Conservation (phyloP, 2,113 vertebrate genomes). For the Scomber colias region DNA sequence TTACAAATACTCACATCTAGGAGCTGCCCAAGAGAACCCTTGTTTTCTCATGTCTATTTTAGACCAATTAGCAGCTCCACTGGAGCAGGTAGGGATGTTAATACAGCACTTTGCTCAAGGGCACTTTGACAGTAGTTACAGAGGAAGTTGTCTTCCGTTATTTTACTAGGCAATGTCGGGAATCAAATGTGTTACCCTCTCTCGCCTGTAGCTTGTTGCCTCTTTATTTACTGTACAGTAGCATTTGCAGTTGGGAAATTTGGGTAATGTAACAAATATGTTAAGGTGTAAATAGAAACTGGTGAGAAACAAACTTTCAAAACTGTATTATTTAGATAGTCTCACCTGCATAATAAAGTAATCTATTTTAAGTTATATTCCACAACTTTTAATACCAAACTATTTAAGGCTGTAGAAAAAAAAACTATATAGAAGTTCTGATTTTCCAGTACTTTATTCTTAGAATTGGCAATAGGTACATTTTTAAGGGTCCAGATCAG, state of each 20-base stretch:
- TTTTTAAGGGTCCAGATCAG: too few relatives aligned
- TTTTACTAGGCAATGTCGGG: background rate
- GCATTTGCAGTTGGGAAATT: background rate
- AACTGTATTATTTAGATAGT: too few relatives aligned
- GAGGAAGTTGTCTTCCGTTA: conserved; percentile 17
- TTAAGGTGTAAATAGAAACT: background rate
- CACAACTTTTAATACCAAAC: background rate
- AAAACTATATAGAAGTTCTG: background rate
- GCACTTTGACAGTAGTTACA: conserved; percentile 44
- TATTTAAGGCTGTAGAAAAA: background rate
- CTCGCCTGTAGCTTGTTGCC: background rate
- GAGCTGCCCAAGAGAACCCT: too few relatives aligned
- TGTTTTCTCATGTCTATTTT: too few relatives aligned
- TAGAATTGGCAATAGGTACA: too few relatives aligned
- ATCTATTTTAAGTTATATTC: background rate
- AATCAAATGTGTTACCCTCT: conserved; percentile 20
- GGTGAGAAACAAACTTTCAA: too few relatives aligned
- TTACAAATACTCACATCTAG: too few relatives aligned
- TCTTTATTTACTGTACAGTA: background rate
- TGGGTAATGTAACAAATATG: background rate
- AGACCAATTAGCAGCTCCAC: conserved; percentile 31
- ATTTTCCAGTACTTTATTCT: background rate
- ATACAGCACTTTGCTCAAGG: conserved; percentile 60
- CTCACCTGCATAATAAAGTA: too few relatives aligned
- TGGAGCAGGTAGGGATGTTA: conserved; percentile 46